Base-by-base conservation (phyloP, 1,140 invertebrate genomes). In the Diprion similis region DNA sequence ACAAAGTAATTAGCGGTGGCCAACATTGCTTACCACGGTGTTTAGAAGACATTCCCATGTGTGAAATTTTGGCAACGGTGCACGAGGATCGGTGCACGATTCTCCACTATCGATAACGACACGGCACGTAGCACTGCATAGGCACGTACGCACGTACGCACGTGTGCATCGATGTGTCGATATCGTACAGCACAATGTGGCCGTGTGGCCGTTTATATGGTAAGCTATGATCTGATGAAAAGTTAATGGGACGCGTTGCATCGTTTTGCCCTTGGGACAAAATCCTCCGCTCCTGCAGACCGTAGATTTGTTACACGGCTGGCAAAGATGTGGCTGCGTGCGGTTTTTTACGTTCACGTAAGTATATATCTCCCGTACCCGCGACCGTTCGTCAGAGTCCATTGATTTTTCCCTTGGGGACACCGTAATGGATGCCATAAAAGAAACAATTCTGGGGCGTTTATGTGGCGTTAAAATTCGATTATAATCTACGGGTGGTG, bases 401-500 rank as follows among this genome's bases (percentile, higher is more conserved):
- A 59, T 59, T 59, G 51, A 59, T 59, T 59, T 59, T 59, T 17
- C 51, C 24, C 51, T 17, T 15, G n/a, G 51, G 51, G 51, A 59
- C n/a, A 4, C 51, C 11, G 51, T 59, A 59, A 59, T 59, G 51
- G 51, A 59, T 59, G 51, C 51, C 51, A 59, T 59, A 59, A 59
- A 59, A 59, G 3, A 59, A 13, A 59, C 11, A 59, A 59, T 59
- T 59, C 51, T 15, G n/a, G 51, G 51, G 11, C n/a, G 11, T 59
- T 59, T 59, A 59, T 59, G 51, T 59, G 51, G 51, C 51, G 51
- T 59, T 59, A 59, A 59, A 59, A 59, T 59, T 17, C 51, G 51
- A 59, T 13, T 59, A 59, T 59, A 13, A 59, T 59, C 11, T 59
- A 59, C 51, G n/a, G 8, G 6, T 9, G 51, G 11, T 6, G 51